Evolutionary conservation across 2,888 invertebrate species (phyloP), one percentile per base, ranked within the genome.

Genomic region (Drosophila neotestacea): DNA sequence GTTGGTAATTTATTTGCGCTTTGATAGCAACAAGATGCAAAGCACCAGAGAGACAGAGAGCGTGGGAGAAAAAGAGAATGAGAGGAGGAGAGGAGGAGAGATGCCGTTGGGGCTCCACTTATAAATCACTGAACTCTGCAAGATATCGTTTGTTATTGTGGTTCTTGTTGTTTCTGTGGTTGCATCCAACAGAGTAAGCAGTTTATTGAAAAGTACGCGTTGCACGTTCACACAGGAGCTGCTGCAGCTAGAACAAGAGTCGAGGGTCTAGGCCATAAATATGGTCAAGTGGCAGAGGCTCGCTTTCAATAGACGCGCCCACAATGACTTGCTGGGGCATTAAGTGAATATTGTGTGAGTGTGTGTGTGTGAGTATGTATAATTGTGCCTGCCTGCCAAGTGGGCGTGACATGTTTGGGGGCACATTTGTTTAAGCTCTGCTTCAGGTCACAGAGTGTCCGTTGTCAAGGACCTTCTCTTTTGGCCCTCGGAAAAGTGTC

Each of bases 1-100:
- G 10, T 47, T 61, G 58, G 71, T 84, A 85, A 90, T 90, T 90
- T 90, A 90, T 90, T 76, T 83, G 84, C 79, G 70, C 80, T 87
- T 85, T 87, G 90, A 90, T 87, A 81, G 85, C 84, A 82, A 86
- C 78, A 83, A 85, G 87, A 88, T 85, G 87, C 81, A 83, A 73
- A 70, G 75, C 75, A 66, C 59, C 32, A 69, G 22, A 70, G 68
- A 65, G 36, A 39, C 65, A 41, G 41, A 47, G 54, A 22, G 3
- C 61, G 50, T 50, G 42, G 7, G n/a, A 9, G 16, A 10, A 6
- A 2, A 11, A 60, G 55, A 41, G 55, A 11, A 42, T 41, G 51
- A 28, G 55, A 16, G 2, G 1, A 6, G 67, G 47, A 48, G 50
- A 22, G 56, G 46, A 32, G 34, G 38, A 47, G 52, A 22, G 42